Evolutionary conservation across 2,888 invertebrate genomes (phyloP).

Genomic region (Drepana falcataria): DNA sequence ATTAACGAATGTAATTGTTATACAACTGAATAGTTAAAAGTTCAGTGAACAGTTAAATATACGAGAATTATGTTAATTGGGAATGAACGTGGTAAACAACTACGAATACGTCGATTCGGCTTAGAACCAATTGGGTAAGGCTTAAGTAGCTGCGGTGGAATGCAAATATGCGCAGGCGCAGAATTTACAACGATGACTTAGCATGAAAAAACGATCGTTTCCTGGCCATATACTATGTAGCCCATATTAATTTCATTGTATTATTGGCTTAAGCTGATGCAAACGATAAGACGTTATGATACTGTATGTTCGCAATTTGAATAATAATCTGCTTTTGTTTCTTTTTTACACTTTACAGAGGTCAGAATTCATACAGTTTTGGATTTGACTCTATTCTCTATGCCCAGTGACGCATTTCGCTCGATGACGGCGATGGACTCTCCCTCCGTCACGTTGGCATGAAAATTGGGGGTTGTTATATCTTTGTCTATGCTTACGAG

Average conservation of each 20-base stretch:
- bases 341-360: slow-evolving; percentile 6
- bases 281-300: slow-evolving; percentile 16
- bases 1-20: slow-evolving; percentile 26
- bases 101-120: neutral
- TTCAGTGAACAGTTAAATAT: slow-evolving; percentile 44
- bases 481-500: too few species aligned
- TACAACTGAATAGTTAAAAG: slow-evolving; percentile 41
- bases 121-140: slow-evolving; percentile 23
- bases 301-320: slow-evolving; percentile 10
- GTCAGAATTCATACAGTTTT: too few species aligned
- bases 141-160: slow-evolving; percentile 50
- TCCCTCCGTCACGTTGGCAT: too few species aligned
- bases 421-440: too few species aligned
- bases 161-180: slow-evolving; percentile 31
- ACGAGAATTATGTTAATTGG: slow-evolving; percentile 14
- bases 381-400: too few species aligned
- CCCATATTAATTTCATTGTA: slow-evolving; percentile 39
- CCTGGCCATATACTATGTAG: slow-evolving; percentile 44
- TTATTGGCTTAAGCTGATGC: slow-evolving; percentile 15
- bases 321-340: slow-evolving; percentile 10
- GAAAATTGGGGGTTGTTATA: too few species aligned
- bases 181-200: slow-evolving; percentile 30
- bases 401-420: too few species aligned
- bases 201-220: slow-evolving; percentile 43
- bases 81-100: slow-evolving; percentile 1